These are phyloP conservation scores for Microcebus ravelobensis DNA, from an alignment of 2,113 vertebrate genomes.

Conservation along the genomic window DNA sequence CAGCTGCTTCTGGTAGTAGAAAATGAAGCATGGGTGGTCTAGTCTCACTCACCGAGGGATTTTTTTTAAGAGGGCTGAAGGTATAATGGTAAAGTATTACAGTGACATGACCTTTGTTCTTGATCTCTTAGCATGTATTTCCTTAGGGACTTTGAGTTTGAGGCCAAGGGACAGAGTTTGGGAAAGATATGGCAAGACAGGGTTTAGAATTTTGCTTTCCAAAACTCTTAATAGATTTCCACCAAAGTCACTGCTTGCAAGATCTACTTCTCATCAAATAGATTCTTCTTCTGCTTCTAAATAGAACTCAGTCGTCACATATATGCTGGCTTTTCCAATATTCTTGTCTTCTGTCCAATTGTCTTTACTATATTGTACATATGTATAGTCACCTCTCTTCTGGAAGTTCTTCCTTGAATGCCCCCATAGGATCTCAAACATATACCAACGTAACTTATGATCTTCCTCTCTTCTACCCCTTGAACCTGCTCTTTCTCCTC, in stretches of 20 bases:
- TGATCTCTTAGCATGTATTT: background rate
- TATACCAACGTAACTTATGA: background rate
- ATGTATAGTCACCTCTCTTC: background rate
- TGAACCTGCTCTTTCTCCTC: background rate
- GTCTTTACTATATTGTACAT: background rate
- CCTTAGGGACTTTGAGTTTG: background rate
- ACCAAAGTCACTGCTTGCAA: background rate
- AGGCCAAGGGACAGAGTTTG: background rate
- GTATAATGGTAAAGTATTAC: background rate
- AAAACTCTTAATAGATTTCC: background rate
- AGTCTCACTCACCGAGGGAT: background rate
- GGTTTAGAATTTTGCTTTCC: background rate
- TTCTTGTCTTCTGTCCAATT: background rate
- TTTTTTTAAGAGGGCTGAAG: background rate
- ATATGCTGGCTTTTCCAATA: background rate
- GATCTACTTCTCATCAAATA: background rate
- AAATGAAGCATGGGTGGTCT: background rate
- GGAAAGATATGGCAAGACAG: background rate
- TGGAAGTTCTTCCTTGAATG: background rate
- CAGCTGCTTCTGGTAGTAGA: background rate
- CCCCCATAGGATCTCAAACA: background rate
- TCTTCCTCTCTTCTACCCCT: background rate
- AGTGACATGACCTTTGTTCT: background rate
- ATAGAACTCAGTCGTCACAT: background rate
- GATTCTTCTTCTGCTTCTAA: slow-evolving; percentile 12